Conservation (phyloP, 37 sponge, comb jelly and placozoan species). For the Lycopodina hypogea region DNA sequence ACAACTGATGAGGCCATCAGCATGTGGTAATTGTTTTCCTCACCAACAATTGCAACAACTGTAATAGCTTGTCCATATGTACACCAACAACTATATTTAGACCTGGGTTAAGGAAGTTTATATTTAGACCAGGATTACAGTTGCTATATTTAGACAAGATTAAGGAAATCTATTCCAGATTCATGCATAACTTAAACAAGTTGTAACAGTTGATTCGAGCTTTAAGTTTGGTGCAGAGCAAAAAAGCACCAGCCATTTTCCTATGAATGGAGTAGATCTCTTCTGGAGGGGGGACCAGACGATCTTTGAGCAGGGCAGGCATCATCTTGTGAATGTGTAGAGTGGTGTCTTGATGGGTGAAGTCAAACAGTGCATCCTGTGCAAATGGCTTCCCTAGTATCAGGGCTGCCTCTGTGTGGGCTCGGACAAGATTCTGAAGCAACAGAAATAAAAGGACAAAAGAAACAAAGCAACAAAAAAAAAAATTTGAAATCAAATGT, state of each 20-base stretch:
- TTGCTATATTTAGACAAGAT: too few species aligned
- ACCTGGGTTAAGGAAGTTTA: too few species aligned
- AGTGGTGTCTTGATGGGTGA: slow-evolving; percentile 66
- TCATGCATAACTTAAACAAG: too few species aligned
- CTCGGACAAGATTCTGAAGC: slow-evolving; percentile 15
- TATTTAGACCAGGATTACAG: too few species aligned
- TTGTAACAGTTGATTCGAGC: slow-evolving; percentile 69
- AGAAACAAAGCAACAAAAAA: background rate
- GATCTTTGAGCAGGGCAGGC: slow-evolving; percentile 72
- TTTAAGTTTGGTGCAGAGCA: slow-evolving; percentile 78
- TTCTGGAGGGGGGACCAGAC: slow-evolving; percentile 89
- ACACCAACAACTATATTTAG: background rate
- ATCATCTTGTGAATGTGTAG: slow-evolving; percentile 61
- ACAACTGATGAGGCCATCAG: too few species aligned
- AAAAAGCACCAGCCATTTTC: slow-evolving; percentile 85
- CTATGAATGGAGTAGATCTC: slow-evolving; percentile 91
- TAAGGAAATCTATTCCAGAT: too few species aligned
- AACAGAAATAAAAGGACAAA: background rate
- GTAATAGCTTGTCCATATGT: too few species aligned
- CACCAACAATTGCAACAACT: too few species aligned
- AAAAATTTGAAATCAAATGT: too few species aligned
- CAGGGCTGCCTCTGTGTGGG: slow-evolving; percentile 62
- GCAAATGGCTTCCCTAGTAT: slow-evolving; percentile 85
- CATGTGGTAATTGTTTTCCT: too few species aligned
- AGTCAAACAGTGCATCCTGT: slow-evolving; percentile 63